phyloP scores from a whole-genome alignment of 2,888 invertebrate genomes.

The Sesia apiformis region DNA sequence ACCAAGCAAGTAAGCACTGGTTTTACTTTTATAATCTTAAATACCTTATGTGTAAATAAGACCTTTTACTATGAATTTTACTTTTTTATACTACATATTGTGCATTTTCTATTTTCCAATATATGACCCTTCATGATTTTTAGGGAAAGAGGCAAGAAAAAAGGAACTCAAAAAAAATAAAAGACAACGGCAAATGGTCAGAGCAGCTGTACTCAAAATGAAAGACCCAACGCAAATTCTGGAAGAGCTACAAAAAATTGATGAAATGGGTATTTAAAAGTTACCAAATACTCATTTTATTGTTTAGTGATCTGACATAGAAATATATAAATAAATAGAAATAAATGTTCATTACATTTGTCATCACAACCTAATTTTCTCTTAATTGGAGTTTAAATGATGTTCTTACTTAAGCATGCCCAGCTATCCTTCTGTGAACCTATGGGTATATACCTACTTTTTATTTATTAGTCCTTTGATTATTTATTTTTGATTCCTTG shows the following conservation, averaged over 20 bases:
- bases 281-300: not conserved
- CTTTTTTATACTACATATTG: too few species aligned
- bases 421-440: too few species aligned
- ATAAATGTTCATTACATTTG: too few species aligned
- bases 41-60: not conserved
- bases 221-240: constrained; percentile 97
- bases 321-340: not conserved
- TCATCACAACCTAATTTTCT: not conserved
- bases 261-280: constrained; percentile 90
- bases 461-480: too few species aligned
- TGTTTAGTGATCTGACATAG: not conserved
- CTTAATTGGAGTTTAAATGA: too few species aligned
- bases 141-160: constrained; percentile 97
- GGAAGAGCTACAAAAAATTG: constrained; percentile 97
- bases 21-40: too few species aligned
- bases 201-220: constrained; percentile 97
- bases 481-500: too few species aligned
- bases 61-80: too few species aligned
- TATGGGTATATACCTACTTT: too few species aligned
- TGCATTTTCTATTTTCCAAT: not conserved
- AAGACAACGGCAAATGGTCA: constrained; percentile 95
- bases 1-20: constrained; percentile 93
- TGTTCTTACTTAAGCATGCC: too few species aligned
- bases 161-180: constrained; percentile 99
- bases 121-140: not conserved